Base-by-base conservation (phyloP, 2,888 invertebrate species). In the Cantharis rufa region DNA sequence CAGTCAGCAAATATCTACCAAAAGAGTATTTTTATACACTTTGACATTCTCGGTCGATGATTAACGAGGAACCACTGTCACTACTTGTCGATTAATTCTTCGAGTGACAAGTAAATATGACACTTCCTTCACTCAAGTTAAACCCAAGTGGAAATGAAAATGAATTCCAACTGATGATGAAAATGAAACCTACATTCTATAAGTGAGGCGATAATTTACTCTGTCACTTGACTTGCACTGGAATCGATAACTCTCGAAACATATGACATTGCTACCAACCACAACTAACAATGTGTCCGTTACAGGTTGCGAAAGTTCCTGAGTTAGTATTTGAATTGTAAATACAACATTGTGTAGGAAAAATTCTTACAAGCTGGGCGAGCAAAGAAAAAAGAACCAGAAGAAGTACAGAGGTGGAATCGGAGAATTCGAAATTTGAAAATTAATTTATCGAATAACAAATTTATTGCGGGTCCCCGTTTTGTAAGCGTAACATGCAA, bases 401-500 rank as follows among this genome's bases (percentile, higher is more conserved):
- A 21, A 21, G 21, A 16, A 18, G 18, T 18, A 2, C 21, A 7
- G 21, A 21, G 21, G 0, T 7, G 24, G 9, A 24, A 9, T 24
- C 24, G 9, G 24, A 24, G 24, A 1, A 24, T 24, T 24, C 7
- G 9, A 48, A 48, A n/a, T 48, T 48, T n/a, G 7, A n/a, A 48
- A n/a, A 48, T 48, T n/a, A 48, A 48, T 48, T 48, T 48, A 7
- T n/a, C 48, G 48, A n/a, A n/a, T n/a, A 48, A 48, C 7, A 9
- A 48, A n/a, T 48, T 28, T 10, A 28, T 28, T 48, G 48, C n/a
- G n/a, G 48, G 69, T 18, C 18, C 15, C 73, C 62, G 62, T 28
- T 13, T 73, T 15, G 62, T 27, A 73, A 69, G 73, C 62, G 69
- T 70, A 70, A 74, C 70, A 63, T 66, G 73, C 69, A 74, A 27